Evolutionary conservation across 2,888 invertebrate species (phyloP).

Genomic region (Scaptomyza cyrtandrae): DNA sequence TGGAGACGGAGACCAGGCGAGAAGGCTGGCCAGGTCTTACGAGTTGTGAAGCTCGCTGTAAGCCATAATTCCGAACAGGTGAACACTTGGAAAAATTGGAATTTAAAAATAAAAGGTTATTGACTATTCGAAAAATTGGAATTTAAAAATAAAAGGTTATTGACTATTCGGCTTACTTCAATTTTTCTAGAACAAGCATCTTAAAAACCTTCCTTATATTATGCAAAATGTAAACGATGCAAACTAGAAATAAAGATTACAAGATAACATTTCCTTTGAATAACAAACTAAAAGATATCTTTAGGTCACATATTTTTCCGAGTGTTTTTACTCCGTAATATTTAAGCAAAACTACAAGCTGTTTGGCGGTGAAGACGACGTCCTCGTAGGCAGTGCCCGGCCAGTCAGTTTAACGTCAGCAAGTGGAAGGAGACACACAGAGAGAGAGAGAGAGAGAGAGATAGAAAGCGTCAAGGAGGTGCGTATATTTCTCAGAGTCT

Average conservation of each 20-base stretch:
- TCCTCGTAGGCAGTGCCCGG: constrained; percentile 47
- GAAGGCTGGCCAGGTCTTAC: constrained; percentile 6
- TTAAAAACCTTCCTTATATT: too few relatives aligned
- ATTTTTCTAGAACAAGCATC: too few relatives aligned
- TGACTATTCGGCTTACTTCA: too few relatives aligned
- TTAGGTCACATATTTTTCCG: background rate
- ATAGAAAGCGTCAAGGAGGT: background rate
- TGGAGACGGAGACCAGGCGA: constrained; percentile 22
- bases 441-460: background rate
- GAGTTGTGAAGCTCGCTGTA: constrained; percentile 6
- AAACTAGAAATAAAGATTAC: too few relatives aligned
- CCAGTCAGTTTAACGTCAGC: constrained; percentile 76
- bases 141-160: too few relatives aligned
- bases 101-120: too few relatives aligned
- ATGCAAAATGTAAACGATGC: too few relatives aligned
- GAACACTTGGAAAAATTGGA: constrained; percentile 11
- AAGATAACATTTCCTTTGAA: too few relatives aligned
- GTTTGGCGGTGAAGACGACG: constrained; percentile 14
- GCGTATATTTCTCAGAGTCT: constrained; percentile 2
- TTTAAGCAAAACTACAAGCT: constrained; percentile 33
- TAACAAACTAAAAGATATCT: too few relatives aligned
- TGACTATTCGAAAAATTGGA: background rate
- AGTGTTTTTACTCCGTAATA: constrained; percentile 21
- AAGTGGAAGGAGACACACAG: background rate
- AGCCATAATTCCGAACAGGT: constrained; percentile 39